phyloP scores from a whole-genome alignment of 1,140 invertebrate genomes.

The Melanaphis sacchari region DNA sequence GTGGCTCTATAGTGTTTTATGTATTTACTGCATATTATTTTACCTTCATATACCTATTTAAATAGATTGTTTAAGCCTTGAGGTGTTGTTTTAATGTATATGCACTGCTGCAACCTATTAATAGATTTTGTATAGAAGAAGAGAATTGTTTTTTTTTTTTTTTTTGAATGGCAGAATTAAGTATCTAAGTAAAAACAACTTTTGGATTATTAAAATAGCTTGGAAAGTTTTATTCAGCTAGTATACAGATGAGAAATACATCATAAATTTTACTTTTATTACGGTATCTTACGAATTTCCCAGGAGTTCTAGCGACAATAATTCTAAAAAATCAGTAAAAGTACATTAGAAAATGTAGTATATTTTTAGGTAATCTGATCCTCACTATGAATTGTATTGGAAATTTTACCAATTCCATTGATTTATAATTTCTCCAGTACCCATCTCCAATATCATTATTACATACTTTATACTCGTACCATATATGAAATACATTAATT shows the following conservation, averaged over 20 bases:
- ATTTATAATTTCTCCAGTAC: background rate
- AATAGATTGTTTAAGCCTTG: background rate
- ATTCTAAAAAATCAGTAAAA: background rate
- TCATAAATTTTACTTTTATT: slow-evolving; percentile 2
- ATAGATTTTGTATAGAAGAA: background rate
- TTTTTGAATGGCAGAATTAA: background rate
- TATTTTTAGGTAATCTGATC: slow-evolving; percentile 1
- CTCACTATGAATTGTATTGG: background rate
- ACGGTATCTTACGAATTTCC: background rate
- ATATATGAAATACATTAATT: background rate
- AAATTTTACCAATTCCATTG: background rate
- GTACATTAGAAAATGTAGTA: background rate
- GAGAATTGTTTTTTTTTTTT: background rate
- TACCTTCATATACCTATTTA: background rate
- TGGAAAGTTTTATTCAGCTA: background rate
- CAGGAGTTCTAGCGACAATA: background rate
- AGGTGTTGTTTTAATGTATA: background rate
- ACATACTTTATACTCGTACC: background rate
- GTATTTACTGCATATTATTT: background rate
- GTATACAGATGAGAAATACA: background rate
- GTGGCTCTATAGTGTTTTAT: background rate
- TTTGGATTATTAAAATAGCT: background rate
- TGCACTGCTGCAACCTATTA: background rate
- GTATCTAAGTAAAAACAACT: background rate
- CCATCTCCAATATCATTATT: background rate